phyloP scores from a whole-genome alignment of 2,888 invertebrate genomes.

The Megamerina dolium region DNA sequence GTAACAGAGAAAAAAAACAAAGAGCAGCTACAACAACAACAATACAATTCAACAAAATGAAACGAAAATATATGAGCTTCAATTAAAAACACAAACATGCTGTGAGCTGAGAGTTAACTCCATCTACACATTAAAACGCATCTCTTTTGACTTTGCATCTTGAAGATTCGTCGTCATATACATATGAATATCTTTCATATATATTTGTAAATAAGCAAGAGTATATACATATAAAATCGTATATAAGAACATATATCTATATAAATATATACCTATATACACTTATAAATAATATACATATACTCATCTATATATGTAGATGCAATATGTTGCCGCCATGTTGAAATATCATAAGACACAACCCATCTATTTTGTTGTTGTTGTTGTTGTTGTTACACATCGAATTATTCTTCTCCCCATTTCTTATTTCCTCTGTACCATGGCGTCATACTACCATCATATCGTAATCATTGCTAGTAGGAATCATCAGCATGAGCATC shows the following conservation, averaged over 20 bases:
- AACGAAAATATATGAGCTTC: slow-evolving; percentile 36
- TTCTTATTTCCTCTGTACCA: slow-evolving; percentile 30
- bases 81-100: slow-evolving; percentile 34
- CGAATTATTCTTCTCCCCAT: too few species aligned
- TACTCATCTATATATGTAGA: too few species aligned
- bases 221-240: background rate
- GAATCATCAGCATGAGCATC: background rate
- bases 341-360: slow-evolving; percentile 30
- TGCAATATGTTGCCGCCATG: slow-evolving; percentile 28
- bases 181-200: slow-evolving; percentile 2
- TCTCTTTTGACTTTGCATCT: too few species aligned
- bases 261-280: too few species aligned
- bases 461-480: background rate
- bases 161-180: too few species aligned
- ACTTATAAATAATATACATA: slow-evolving; percentile 7
- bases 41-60: too few species aligned
- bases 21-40: too few species aligned
- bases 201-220: background rate
- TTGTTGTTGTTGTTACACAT: too few species aligned
- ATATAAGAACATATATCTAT: too few species aligned
- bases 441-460: background rate
- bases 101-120: background rate
- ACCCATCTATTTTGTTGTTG: slow-evolving; percentile 30
- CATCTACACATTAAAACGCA: too few species aligned
- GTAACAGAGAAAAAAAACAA: too few species aligned